Percentiles rank a stretch among this genome's conserved stretches.
Evolutionary conservation across 2,113 vertebrate genomes (phyloP).

Genomic region (Festucalex cinctus): DNA sequence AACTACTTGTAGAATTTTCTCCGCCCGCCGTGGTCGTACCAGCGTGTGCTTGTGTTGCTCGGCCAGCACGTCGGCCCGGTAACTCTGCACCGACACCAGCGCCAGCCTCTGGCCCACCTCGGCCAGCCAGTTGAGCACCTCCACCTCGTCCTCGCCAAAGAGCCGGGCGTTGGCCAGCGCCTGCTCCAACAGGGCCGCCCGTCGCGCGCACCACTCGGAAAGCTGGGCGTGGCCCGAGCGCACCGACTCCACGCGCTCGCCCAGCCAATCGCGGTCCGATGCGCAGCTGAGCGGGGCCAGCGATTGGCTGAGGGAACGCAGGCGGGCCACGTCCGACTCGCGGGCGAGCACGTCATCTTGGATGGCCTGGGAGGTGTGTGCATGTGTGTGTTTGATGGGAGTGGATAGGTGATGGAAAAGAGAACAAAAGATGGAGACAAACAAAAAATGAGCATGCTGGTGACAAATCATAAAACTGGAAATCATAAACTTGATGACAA

Average conservation of each 20-base stretch:
- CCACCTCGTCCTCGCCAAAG: slow-evolving; percentile 98
- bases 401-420: slow-evolving; percentile 35
- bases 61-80: slow-evolving; percentile 85
- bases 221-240: slow-evolving; percentile 81
- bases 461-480: slow-evolving; percentile 66
- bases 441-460: slow-evolving; percentile 68
- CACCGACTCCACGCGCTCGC: slow-evolving; percentile 81
- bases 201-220: slow-evolving; percentile 77
- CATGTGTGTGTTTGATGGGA: slow-evolving; percentile 14
- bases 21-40: slow-evolving; percentile 71
- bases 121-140: slow-evolving; percentile 99
- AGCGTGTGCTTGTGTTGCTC: slow-evolving; percentile 89
- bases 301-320: slow-evolving; percentile 79
- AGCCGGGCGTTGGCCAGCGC: slow-evolving; percentile 91
- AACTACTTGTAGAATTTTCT: not conserved
- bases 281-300: slow-evolving; percentile 83
- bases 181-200: slow-evolving; percentile 87
- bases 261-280: slow-evolving; percentile 79
- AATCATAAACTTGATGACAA: slow-evolving; percentile 33
- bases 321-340: slow-evolving; percentile 75
- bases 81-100: slow-evolving; percentile 87
- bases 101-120: slow-evolving; percentile 92
- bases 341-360: slow-evolving; percentile 85
- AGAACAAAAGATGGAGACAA: slow-evolving; percentile 63
- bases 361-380: slow-evolving; percentile 78